Percentiles rank a stretch among this genome's conserved stretches.
phyloP scores from a whole-genome alignment of 2,888 invertebrate genomes.

The Auanema sp. region DNA sequence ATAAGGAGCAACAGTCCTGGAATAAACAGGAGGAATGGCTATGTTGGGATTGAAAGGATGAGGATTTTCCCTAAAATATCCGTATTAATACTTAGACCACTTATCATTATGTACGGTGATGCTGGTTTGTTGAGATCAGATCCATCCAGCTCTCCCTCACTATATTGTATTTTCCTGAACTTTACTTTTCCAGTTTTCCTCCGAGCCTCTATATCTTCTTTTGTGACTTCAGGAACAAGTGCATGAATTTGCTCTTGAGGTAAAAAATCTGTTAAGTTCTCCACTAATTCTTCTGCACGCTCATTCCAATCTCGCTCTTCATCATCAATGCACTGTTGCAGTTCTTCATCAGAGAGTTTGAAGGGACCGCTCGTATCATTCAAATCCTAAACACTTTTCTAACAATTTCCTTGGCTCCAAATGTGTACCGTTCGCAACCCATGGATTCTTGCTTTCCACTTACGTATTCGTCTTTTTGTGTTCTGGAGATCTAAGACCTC shows the following conservation, averaged over 20 bases:
- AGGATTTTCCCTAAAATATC: slow-evolving; percentile 46
- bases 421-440: background rate
- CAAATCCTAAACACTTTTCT: background rate
- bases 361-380: background rate
- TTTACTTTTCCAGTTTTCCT: slow-evolving; percentile 28
- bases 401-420: too few relatives aligned
- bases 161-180: slow-evolving; percentile 51
- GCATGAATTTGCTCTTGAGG: background rate
- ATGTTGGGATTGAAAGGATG: slow-evolving; percentile 54
- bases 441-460: slow-evolving; percentile 3
- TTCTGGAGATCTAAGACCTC: background rate
- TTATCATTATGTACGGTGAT: slow-evolving; percentile 22
- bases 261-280: slow-evolving; percentile 1
- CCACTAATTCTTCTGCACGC: slow-evolving; percentile 9
- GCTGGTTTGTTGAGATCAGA: slow-evolving; percentile 51
- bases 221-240: slow-evolving; percentile 3
- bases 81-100: background rate
- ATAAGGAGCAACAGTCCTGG: slow-evolving; percentile 51
- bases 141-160: slow-evolving; percentile 52
- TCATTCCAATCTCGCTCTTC: slow-evolving; percentile 12
- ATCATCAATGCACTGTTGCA: slow-evolving; percentile 10
- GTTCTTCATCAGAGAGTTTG: background rate
- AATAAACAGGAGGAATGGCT: slow-evolving; percentile 53
- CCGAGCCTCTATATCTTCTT: slow-evolving; percentile 9
- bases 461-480: background rate